Evolutionary conservation across 2,797 vertebrate species (phyloP).

Genomic region (Amblyopsis hoosieri): DNA sequence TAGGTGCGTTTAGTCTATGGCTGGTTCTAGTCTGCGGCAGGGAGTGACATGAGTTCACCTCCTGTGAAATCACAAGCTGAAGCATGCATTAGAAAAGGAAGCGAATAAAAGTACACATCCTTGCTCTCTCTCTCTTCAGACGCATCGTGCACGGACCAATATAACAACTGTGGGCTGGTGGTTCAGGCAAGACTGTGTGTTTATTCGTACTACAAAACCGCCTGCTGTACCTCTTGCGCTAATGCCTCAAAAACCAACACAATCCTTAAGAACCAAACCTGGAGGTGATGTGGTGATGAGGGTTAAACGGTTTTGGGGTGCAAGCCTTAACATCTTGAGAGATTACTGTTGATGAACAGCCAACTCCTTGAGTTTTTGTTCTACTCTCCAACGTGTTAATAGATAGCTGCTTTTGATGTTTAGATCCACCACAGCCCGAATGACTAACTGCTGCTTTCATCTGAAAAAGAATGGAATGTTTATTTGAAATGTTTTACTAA

Average conservation of each 20-base stretch:
- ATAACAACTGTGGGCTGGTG: conserved; percentile 78
- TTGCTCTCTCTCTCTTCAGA: conserved; percentile 48
- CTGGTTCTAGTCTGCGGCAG: too few relatives aligned
- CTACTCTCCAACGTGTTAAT: neutral
- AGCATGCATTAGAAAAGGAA: too few relatives aligned
- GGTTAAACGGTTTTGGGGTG: neutral
- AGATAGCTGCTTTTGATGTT: too few relatives aligned
- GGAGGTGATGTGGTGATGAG: conserved; percentile 45
- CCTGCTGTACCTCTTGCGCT: conserved; percentile 76
- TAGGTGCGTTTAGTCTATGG: conserved; percentile 51
- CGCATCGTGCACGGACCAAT: conserved; percentile 72
- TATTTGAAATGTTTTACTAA: neutral
- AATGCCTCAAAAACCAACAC: conserved; percentile 37
- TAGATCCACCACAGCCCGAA: conserved; percentile 6
- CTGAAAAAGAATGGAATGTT: neutral
- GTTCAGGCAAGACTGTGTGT: conserved; percentile 78
- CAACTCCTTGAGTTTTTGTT: neutral
- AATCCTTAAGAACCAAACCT: conserved; percentile 43
- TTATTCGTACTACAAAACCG: conserved; percentile 74
- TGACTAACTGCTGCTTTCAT: neutral
- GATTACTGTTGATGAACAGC: neutral
- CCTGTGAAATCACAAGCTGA: too few relatives aligned
- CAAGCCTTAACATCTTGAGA: neutral
- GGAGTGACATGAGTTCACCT: too few relatives aligned
- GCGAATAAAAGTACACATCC: neutral